Base-by-base conservation (phyloP, 2,888 invertebrate species). In the Ariolimax columbianus region DNA sequence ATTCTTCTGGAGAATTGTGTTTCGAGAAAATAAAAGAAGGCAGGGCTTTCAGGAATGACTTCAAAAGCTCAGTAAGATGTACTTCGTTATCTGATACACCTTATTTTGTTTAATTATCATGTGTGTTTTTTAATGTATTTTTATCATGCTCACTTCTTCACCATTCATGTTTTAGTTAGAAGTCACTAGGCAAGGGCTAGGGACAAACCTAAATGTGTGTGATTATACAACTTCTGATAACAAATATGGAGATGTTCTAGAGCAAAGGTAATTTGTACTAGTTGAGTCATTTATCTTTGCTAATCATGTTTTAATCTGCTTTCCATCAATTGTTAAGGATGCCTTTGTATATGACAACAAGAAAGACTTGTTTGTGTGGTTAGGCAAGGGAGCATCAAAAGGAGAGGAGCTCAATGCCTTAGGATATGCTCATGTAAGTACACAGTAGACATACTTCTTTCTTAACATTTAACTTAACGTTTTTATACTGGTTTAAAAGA, bases 401-500 rank as follows among this genome's bases (percentile, higher is more conserved):
- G 88, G 83, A 33, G 93, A 93, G 82, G 90, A 88, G 85, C 89
- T 88, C 70, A 92, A 92, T 81, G 92, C 89, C 11, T 78, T 93
- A 82, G 51, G 86, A 6, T 92, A 92, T 89, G 92, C 92, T 68
- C 92, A 92, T 88, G 93, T 93, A 88, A 91, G 92, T 91, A 43
- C 1, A 30, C 51, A 38, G 47, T n/a, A 38, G 14, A 30, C 14
- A 3, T 23, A 59, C 4, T 17, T 26, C 9, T 59, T 17, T 23
- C 23, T 59, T 26, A 17, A 59, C 47, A 47, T n/a, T n/a, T n/a
- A n/a, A n/a, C n/a, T n/a, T n/a, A n/a, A n/a, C n/a, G n/a, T n/a
- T n/a, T n/a, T n/a, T n/a, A n/a, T n/a, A n/a, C n/a, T n/a, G n/a
- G n/a, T n/a, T n/a, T n/a, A n/a, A n/a, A n/a, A n/a, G n/a, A n/a